Base-by-base conservation (phyloP, 1,140 invertebrate species). In the Lasaia peninsularis region DNA sequence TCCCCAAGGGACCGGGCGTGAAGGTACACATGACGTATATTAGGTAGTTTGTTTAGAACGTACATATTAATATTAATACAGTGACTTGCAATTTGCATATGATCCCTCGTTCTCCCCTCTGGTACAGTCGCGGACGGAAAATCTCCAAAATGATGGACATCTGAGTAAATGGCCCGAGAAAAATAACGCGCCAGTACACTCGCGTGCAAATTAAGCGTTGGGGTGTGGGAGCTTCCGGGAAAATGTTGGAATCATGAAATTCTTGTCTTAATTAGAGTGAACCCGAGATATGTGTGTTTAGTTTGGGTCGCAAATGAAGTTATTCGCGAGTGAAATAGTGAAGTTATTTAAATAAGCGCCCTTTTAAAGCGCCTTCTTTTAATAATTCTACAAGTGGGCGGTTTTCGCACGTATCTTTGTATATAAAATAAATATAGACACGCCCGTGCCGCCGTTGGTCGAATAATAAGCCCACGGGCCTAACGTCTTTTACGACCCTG, bases 161-260 rank as follows among this genome's bases (percentile, higher is more conserved):
- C 67, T 60, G 72, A 69, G 74, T 83, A 87, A 86, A 87, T 87
- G 81, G 80, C 60, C 68, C 75, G 81, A 74, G 74, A 85, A 78
- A 80, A 80, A 77, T 83, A 74, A 71, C 73, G 65, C 71, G 56
- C 55, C 67, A 63, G 68, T 55, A 74, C 72, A 62, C 48, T 60
- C 53, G 66, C 67, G 63, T 63, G 69, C 63, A 73, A 75, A 78
- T 75, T 73, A 73, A 72, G 63, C 63, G 55, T 60, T 44, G 53
- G 35, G 12, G 5, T 35, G 53, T 35, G 35, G 34, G 24, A 24
- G 34, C 52, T 21, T 40, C 33, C 50, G 14, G 34, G 11, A 64
- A 60, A 65, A 62, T 52, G 44, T 44, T 49, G 21, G 14, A 58
- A 58, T 53, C 59, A 37, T 31, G 52, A 66, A 51, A 62, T 60